Percentiles rank a stretch among this genome's conserved stretches.
Conservation (phyloP, 1,140 invertebrate species). For the Homalodisca vitripennis region DNA sequence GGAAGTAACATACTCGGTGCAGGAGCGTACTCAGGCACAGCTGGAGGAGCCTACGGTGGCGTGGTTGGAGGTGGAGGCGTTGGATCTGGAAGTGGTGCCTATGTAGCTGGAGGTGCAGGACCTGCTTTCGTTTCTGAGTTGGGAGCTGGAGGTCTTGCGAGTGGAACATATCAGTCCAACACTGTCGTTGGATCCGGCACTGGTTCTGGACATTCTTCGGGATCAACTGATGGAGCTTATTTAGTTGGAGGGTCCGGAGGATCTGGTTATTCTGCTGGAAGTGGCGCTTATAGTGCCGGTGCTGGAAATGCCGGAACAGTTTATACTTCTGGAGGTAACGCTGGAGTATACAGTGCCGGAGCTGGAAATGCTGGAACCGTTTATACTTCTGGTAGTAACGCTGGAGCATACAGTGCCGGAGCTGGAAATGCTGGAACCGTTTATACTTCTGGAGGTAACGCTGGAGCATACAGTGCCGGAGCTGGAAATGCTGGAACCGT, state of each 20-base stretch:
- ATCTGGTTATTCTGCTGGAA: conserved; percentile 41
- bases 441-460: conserved; percentile 32
- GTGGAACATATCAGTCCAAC: conserved; percentile 8
- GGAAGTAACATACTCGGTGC: conserved; percentile 15
- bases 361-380: background rate
- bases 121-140: too few relatives aligned
- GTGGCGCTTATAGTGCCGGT: conserved; percentile 2
- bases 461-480: conserved; percentile 25
- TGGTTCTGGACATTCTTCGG: background rate
- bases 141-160: background rate
- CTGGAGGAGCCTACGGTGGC: background rate
- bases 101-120: conserved; percentile 18
- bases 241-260: conserved; percentile 38
- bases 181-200: background rate
- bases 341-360: background rate
- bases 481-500: conserved; percentile 12
- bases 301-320: background rate
- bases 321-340: background rate
- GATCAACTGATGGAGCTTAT: background rate
- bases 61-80: conserved; percentile 20
- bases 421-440: conserved; percentile 38
- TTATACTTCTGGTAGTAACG: background rate
- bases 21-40: conserved; percentile 26
- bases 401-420: background rate
- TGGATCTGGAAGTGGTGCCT: background rate